Evolutionary conservation across 1,140 invertebrate species (phyloP).

Genomic region (Bombus pyrosoma): DNA sequence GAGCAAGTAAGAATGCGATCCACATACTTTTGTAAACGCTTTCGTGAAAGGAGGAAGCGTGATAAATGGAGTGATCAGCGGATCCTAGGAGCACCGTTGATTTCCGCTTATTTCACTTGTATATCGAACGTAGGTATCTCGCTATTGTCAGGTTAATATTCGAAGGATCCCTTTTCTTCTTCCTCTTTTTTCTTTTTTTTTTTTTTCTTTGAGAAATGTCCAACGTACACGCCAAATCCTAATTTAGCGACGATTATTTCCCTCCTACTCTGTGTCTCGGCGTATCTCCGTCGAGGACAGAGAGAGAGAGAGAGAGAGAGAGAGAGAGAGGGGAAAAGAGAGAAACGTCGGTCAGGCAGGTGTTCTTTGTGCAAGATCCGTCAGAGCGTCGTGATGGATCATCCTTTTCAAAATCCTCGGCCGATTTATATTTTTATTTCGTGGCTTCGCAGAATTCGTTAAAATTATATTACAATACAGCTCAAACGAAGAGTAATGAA

Average conservation of each 20-base stretch:
- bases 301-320: background rate
- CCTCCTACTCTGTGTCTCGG: background rate
- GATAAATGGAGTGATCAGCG: background rate
- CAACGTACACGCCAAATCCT: constrained; percentile 48
- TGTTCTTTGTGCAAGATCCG: constrained; percentile 66
- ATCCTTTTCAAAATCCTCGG: constrained; percentile 62
- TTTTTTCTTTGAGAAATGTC: background rate
- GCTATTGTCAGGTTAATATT: background rate
- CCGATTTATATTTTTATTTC: constrained; percentile 62
- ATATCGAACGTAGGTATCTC: background rate
- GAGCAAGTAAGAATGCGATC: background rate
- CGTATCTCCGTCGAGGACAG: background rate
- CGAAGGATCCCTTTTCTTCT: background rate
- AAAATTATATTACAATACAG: constrained; percentile 68
- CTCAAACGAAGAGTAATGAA: constrained; percentile 67
- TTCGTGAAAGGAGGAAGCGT: background rate
- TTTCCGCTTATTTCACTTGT: background rate
- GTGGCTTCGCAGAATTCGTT: constrained; percentile 58
- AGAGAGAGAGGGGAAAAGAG: background rate
- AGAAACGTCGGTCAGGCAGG: constrained; percentile 53
- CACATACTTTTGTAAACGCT: background rate
- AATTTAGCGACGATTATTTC: constrained; percentile 53
- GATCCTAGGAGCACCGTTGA: background rate
- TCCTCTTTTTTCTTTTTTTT: background rate
- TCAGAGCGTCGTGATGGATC: constrained; percentile 61